Evolutionary conservation across 2,113 vertebrate genomes (phyloP).

Genomic region (Limnothrissa miodon): DNA sequence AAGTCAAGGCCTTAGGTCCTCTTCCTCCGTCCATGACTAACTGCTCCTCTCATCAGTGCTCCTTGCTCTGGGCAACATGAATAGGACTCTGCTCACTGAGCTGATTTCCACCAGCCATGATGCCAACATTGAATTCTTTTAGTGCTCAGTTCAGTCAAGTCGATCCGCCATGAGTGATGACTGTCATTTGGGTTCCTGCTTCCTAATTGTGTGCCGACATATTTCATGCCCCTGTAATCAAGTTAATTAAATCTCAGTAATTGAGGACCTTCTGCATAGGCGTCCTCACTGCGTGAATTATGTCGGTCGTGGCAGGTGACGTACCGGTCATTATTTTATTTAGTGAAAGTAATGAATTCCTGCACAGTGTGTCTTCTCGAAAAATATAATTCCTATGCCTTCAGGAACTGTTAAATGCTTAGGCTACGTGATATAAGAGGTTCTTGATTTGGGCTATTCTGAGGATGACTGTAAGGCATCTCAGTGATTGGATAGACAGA

Average conservation of each 20-base stretch:
- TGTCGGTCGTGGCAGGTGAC: background rate
- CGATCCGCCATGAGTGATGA: background rate
- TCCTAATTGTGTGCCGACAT: constrained; percentile 9
- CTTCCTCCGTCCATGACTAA: background rate
- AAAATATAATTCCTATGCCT: background rate
- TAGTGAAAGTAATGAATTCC: background rate
- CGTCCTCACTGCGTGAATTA: background rate
- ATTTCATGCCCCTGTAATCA: constrained; percentile 38
- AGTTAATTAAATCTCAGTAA: constrained; percentile 41
- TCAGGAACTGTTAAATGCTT: background rate
- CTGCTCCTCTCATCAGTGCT: background rate
- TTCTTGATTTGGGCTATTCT: background rate
- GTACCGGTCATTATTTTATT: background rate
- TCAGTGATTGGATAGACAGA: background rate
- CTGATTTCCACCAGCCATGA: background rate
- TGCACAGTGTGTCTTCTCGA: background rate
- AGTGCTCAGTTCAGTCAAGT: background rate
- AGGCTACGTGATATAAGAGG: background rate
- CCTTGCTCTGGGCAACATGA: background rate
- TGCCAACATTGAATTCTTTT: background rate
- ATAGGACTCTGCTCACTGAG: background rate
- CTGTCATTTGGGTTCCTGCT: background rate
- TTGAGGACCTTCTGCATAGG: constrained; percentile 32
- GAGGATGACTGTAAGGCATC: background rate
- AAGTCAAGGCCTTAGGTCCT: background rate